phyloP scores from a whole-genome alignment of 2,113 vertebrate genomes.

The Steatornis caripensis region DNA sequence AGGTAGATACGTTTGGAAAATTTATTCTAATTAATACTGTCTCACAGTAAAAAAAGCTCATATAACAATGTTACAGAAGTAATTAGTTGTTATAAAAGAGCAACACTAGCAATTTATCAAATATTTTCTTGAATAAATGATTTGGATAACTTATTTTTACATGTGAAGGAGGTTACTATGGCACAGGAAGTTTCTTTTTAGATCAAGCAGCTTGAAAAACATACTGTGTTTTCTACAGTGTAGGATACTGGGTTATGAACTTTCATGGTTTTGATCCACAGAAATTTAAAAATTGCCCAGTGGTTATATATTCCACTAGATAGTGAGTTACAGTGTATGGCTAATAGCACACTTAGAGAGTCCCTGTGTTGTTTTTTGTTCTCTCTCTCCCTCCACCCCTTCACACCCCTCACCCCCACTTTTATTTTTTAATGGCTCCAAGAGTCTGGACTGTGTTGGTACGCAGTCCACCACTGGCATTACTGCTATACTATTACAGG shows the following conservation, averaged over 20 bases:
- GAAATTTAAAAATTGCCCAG: neutral
- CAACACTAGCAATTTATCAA: neutral
- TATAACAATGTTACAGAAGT: neutral
- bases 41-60: neutral
- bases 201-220: neutral
- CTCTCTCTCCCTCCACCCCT: too few species aligned
- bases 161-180: neutral
- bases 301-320: neutral
- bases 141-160: neutral
- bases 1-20: neutral
- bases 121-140: neutral
- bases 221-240: neutral
- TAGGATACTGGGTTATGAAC: neutral
- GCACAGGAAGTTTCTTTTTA: neutral
- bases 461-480: neutral
- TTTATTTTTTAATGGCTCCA: too few species aligned
- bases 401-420: too few species aligned
- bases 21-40: neutral
- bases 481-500: neutral
- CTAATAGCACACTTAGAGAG: neutral
- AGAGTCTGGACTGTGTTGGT: neutral
- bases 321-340: neutral
- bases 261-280: neutral
- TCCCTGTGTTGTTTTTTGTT: neutral
- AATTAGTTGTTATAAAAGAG: neutral